phyloP scores from a whole-genome alignment of 1,140 invertebrate species.

The Diprion similis region DNA sequence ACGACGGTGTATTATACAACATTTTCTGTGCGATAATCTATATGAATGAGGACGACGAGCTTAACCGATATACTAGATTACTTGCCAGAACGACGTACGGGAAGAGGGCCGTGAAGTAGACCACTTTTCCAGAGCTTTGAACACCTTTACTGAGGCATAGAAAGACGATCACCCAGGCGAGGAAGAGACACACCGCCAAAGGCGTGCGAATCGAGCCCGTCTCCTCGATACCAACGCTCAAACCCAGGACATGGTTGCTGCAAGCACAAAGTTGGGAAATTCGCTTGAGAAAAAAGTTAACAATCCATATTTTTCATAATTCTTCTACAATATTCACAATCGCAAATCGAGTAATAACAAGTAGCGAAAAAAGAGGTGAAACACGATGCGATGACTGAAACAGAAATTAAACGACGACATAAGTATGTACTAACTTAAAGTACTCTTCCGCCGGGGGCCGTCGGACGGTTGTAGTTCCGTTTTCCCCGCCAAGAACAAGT shows the following conservation, averaged over 20 bases:
- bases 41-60: not conserved
- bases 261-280: conserved; percentile 30
- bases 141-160: conserved; percentile 84
- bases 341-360: too few relatives aligned
- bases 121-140: conserved; percentile 84
- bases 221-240: conserved; percentile 77
- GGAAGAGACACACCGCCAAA: conserved; percentile 74
- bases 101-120: conserved; percentile 86
- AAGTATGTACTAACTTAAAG: conserved; percentile 72
- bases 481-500: conserved; percentile 47
- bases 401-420: too few relatives aligned
- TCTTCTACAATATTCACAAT: too few relatives aligned
- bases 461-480: conserved; percentile 63
- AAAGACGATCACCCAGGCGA: conserved; percentile 83
- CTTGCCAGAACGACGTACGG: conserved; percentile 86
- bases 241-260: conserved; percentile 76
- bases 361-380: too few relatives aligned
- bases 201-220: conserved; percentile 71
- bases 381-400: too few relatives aligned
- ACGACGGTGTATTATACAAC: too few relatives aligned
- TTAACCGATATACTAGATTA: conserved; percentile 2
- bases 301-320: too few relatives aligned
- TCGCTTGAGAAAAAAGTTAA: too few relatives aligned
- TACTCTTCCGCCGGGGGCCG: conserved; percentile 84
- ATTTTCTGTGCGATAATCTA: too few relatives aligned